A percentile compares a stretch with the other conserved stretches of the same genome.
Evolutionary conservation across 1,140 invertebrate species (phyloP).

Genomic region (Lordiphosa collinella): DNA sequence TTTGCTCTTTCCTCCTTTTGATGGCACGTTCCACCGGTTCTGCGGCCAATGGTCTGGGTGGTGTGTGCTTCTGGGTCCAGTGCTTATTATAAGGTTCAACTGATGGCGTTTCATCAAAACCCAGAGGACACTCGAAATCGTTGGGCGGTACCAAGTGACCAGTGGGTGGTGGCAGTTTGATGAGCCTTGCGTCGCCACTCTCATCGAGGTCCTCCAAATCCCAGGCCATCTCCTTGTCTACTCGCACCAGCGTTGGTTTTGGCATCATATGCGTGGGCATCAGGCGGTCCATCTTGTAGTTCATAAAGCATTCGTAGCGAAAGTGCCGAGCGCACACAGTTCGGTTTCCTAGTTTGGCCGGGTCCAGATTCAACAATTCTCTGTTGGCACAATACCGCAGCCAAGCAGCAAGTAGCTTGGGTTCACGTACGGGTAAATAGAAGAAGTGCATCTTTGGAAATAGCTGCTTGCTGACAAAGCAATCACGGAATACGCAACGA

Average conservation of each 20-base stretch:
- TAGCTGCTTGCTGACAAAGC: conserved; percentile 69
- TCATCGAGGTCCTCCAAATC: conserved; percentile 41
- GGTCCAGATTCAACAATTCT: conserved; percentile 70
- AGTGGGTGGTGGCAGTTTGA: conserved; percentile 31
- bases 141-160: conserved; percentile 48
- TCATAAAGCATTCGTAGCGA: conserved; percentile 80
- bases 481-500: conserved; percentile 80
- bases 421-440: conserved; percentile 80
- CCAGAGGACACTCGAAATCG: conserved; percentile 44
- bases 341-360: conserved; percentile 78
- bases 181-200: conserved; percentile 41
- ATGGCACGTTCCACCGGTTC: background rate
- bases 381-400: conserved; percentile 66
- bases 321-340: conserved; percentile 81
- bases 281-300: conserved; percentile 72
- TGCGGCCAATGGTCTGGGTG: background rate
- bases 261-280: conserved; percentile 15
- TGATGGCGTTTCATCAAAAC: conserved; percentile 5
- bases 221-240: conserved; percentile 38
- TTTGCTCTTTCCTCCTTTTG: too few relatives aligned
- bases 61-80: too few relatives aligned
- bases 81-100: too few relatives aligned
- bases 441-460: conserved; percentile 80
- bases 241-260: conserved; percentile 48
- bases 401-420: conserved; percentile 76